Evolutionary conservation across 2,113 vertebrate species (phyloP).

Genomic region (Tylochromis polylepis): DNA sequence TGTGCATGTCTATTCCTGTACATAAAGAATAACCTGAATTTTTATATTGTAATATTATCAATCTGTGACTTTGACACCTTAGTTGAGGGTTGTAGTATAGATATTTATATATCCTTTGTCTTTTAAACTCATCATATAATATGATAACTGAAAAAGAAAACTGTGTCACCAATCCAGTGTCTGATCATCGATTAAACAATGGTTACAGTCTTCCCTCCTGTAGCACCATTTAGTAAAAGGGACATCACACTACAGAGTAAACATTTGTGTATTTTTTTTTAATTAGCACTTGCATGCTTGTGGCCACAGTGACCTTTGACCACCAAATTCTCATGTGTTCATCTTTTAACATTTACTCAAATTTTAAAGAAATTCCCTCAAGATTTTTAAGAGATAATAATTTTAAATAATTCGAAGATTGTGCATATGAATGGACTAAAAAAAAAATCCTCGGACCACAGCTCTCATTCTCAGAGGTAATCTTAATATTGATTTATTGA

Average conservation of each 20-base stretch:
- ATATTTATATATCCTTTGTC: background rate
- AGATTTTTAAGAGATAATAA: background rate
- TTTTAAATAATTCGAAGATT: background rate
- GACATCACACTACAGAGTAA: background rate
- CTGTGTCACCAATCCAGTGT: background rate
- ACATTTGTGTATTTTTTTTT: background rate
- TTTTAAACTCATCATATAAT: background rate
- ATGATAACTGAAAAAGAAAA: background rate
- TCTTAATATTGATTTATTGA: slow-evolving; percentile 5
- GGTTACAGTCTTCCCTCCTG: too few relatives aligned
- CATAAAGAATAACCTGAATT: background rate
- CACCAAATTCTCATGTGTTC: background rate
- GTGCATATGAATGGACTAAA: background rate
- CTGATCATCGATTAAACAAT: background rate
- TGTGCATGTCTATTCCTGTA: background rate
- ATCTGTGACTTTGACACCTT: background rate
- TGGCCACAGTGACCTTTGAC: background rate
- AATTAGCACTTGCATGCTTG: background rate
- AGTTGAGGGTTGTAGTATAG: background rate
- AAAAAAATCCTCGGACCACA: background rate
- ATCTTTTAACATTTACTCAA: background rate
- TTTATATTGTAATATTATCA: background rate
- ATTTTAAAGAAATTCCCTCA: background rate
- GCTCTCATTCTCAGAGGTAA: background rate
- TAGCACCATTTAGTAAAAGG: too few relatives aligned